Percentiles rank a stretch among this genome's conserved stretches.
Conservation (phyloP, 2,888 invertebrate species). For the Phyto melanocephala region DNA sequence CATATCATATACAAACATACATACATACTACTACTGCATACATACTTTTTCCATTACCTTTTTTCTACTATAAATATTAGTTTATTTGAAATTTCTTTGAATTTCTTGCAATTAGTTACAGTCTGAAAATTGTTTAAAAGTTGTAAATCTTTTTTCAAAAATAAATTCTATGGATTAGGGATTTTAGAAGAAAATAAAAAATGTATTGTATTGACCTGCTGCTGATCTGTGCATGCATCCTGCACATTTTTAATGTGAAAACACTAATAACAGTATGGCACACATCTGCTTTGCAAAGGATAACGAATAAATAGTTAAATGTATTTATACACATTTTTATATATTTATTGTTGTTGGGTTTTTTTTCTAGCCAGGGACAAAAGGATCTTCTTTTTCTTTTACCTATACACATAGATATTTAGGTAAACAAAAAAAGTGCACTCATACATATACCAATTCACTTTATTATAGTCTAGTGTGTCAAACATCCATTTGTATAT, state of each 20-base stretch:
- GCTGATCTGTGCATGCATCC: background rate
- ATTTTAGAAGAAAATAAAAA: background rate
- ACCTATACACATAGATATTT: background rate
- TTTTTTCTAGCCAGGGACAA: conserved; percentile 13
- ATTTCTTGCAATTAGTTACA: conserved; percentile 41
- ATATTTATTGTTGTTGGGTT: conserved; percentile 10
- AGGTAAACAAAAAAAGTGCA: conserved; percentile 8
- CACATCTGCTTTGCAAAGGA: conserved; percentile 46
- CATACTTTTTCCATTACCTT: too few relatives aligned
- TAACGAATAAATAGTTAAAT: background rate
- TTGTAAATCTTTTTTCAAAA: conserved; percentile 13
- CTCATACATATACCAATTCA: background rate
- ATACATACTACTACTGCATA: too few relatives aligned
- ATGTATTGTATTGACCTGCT: background rate
- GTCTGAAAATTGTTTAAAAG: background rate
- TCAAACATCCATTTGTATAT: too few relatives aligned
- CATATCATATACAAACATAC: too few relatives aligned
- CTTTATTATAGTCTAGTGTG: too few relatives aligned
- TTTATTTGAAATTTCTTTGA: conserved; percentile 40
- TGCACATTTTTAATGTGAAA: conserved; percentile 29
- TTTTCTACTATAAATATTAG: conserved; percentile 11
- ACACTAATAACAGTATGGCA: conserved; percentile 48
- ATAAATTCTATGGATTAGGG: background rate
- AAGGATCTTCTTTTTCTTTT: conserved; percentile 25
- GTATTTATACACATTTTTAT: background rate